phyloP scores from a whole-genome alignment of 2,888 invertebrate genomes.

The Drosophila helvetica region DNA sequence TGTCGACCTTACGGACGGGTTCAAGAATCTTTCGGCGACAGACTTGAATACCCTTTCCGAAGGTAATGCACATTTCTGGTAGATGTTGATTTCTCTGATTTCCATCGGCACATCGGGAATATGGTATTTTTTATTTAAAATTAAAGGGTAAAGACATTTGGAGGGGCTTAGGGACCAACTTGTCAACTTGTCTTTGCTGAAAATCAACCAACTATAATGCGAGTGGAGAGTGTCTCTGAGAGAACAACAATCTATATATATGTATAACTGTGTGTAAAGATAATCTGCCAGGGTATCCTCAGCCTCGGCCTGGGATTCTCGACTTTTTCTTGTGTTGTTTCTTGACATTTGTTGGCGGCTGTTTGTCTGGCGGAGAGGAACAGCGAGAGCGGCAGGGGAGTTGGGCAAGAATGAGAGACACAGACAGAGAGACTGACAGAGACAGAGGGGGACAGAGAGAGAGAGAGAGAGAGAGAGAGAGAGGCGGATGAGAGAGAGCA shows the following conservation, averaged over 20 bases:
- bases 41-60: slow-evolving; percentile 8
- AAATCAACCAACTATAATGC: too few species aligned
- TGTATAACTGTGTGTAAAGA: too few species aligned
- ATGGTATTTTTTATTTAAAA: too few species aligned
- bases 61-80: background rate
- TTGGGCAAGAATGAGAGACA: background rate
- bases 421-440: background rate
- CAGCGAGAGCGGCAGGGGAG: background rate
- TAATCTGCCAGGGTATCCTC: background rate
- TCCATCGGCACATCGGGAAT: too few species aligned
- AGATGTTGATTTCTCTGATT: too few species aligned
- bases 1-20: slow-evolving; percentile 65
- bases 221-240: too few species aligned
- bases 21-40: slow-evolving; percentile 66
- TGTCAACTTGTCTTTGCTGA: too few species aligned
- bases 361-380: slow-evolving; percentile 25
- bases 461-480: background rate
- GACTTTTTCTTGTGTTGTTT: slow-evolving; percentile 9
- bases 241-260: too few species aligned
- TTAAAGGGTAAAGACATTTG: too few species aligned
- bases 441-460: background rate
- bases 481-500: background rate
- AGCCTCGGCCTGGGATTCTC: background rate
- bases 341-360: slow-evolving; percentile 37
- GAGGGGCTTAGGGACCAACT: too few species aligned